phyloP scores from a whole-genome alignment of 2,113 vertebrate genomes.

The Scolopax mira region DNA sequence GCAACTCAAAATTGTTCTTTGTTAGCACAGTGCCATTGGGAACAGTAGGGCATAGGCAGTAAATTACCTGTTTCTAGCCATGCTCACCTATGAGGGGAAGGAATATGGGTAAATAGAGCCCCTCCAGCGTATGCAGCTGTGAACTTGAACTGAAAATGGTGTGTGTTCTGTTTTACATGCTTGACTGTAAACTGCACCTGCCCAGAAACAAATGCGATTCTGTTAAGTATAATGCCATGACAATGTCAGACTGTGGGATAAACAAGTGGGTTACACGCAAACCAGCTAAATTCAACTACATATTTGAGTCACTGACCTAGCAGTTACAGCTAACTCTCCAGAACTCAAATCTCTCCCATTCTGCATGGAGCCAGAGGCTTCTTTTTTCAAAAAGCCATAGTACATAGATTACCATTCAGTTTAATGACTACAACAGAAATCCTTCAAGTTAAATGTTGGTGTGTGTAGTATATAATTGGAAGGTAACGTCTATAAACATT shows the following conservation, averaged over 20 bases:
- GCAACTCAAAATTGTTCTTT: background rate
- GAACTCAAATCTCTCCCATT: background rate
- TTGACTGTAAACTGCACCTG: background rate
- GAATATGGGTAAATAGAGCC: background rate
- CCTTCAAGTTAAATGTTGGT: background rate
- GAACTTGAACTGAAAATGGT: background rate
- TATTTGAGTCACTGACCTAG: background rate
- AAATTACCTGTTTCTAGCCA: background rate
- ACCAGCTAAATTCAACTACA: background rate
- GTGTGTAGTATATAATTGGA: background rate
- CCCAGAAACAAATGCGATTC: background rate
- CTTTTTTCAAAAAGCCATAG: background rate
- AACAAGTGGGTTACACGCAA: background rate
- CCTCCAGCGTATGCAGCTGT: background rate
- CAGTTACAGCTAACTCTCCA: background rate
- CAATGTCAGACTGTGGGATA: background rate
- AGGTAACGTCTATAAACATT: background rate
- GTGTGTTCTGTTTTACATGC: background rate
- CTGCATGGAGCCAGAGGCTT: background rate
- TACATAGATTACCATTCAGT: background rate
- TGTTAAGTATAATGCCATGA: background rate
- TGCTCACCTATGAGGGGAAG: background rate
- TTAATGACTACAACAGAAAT: background rate
- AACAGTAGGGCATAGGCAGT: background rate
- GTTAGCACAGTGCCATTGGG: background rate